phyloP scores from a whole-genome alignment of 2,797 vertebrate species.

The Lagodon rhomboides region DNA sequence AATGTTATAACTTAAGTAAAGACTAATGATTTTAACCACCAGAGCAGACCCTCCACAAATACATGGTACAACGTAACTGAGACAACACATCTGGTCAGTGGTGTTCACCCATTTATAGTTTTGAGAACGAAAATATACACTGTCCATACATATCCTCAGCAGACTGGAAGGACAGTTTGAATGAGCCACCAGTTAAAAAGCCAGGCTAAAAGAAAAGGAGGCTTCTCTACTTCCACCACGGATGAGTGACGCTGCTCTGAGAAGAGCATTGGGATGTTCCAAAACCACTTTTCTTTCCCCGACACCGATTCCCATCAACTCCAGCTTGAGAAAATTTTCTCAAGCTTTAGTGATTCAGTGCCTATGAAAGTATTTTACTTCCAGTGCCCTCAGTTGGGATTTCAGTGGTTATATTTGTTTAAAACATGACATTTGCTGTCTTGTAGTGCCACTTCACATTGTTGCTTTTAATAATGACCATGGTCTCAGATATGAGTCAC shows the following conservation, averaged over 20 bases:
- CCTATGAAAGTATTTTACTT: too few relatives aligned
- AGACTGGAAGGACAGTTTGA: background rate
- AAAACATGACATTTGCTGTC: too few relatives aligned
- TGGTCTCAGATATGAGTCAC: too few relatives aligned
- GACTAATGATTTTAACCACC: background rate
- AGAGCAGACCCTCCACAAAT: background rate
- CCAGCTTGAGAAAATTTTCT: too few relatives aligned
- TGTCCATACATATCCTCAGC: background rate
- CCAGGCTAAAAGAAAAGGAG: background rate
- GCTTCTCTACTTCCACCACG: constrained; percentile 1
- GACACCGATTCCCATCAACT: too few relatives aligned
- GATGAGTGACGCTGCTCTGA: constrained; percentile 8
- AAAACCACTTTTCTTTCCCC: too few relatives aligned
- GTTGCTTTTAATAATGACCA: too few relatives aligned
- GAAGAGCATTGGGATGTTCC: background rate
- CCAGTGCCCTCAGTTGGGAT: too few relatives aligned
- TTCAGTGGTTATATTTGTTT: too few relatives aligned
- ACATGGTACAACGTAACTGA: background rate
- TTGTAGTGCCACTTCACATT: too few relatives aligned
- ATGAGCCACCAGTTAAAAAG: background rate
- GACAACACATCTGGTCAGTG: background rate
- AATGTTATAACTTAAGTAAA: background rate
- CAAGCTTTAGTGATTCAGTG: too few relatives aligned
- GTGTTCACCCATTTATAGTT: background rate
- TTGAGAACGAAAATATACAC: background rate